phyloP scores from a whole-genome alignment of 2,113 vertebrate species.

The Arvicanthis niloticus region DNA sequence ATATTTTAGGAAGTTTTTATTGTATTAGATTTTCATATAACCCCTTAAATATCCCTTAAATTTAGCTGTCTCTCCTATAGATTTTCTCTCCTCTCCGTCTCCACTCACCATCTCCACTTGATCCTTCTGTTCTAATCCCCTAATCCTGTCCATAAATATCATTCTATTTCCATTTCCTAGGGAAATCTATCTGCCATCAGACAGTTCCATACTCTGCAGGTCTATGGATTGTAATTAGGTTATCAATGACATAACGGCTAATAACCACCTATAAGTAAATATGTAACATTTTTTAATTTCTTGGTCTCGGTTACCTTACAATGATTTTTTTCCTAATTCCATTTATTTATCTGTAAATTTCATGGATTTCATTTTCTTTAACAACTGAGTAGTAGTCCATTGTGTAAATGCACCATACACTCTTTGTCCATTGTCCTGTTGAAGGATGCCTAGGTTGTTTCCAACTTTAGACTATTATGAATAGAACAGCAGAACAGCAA shows the following conservation, averaged over 20 bases:
- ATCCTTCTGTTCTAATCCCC: neutral
- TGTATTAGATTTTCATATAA: neutral
- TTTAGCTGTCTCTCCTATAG: neutral
- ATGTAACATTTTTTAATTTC: neutral
- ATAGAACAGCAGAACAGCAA: neutral
- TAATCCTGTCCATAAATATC: neutral
- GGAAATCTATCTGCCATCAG: neutral
- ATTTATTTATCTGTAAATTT: neutral
- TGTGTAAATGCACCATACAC: neutral
- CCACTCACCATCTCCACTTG: neutral
- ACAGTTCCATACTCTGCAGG: neutral
- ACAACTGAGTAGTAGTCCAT: neutral
- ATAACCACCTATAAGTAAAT: neutral
- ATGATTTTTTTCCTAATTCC: neutral
- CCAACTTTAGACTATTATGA: neutral
- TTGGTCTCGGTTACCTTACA: neutral
- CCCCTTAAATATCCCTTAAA: neutral
- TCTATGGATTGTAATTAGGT: neutral
- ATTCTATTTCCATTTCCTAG: neutral
- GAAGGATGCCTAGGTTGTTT: neutral
- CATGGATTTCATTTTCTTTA: neutral
- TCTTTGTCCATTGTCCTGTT: neutral
- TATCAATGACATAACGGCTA: neutral
- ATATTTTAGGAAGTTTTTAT: neutral
- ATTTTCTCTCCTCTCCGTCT: neutral